Evolutionary conservation across 2,888 invertebrate species (phyloP), one percentile per base, ranked within the genome.

Genomic region (Harpalus rufipes): DNA sequence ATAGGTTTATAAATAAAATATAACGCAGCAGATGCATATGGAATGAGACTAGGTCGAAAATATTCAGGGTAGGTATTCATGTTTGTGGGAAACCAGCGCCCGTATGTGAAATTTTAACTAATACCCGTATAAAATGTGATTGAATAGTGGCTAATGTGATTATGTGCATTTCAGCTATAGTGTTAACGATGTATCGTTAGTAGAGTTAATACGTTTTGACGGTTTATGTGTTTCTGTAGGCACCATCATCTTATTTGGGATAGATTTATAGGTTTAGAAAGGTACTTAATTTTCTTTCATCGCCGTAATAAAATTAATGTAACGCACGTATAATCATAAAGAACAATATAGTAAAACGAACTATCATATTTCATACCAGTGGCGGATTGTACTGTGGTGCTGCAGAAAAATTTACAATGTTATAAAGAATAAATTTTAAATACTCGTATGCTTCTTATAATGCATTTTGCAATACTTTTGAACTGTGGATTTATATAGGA

Each of bases 1-100:
- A 68, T 68, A 56, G 51, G 58, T 82, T 82, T 82, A 82, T 82
- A 82, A 82, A 82, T 82, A 68, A 82, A 82, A 82, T 82, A 82
- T 82, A 51, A 39, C 25, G 41, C 51, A 58, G n/a, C 72, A 58
- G 21, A 74, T 56, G 74, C 74, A 74, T 74, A 74, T 21, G 44
- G 51, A 51, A 51, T 18, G 41, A 39, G 32, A 25, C 12, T 14
- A 72, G 51, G 74, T 63, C 21, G 63, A 21, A 25, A 21, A 63
- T 63, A 25, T 63, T 63, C 63, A 21, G 16, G 25, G 68, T n/a
- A 32, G 32, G 59, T 14, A 16, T 59, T 32, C 32, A 68, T 32
- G 68, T 68, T 68, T 32, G 32, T 68, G 68, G 68, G 68, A 68
- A 68, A 14, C 5, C n/a, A 5, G 68, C 14, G 68, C 68, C 68